A percentile compares a stretch with the other conserved stretches of the same genome.
These are phyloP conservation scores for Drymonia ruficornis DNA, from an alignment of 2,888 invertebrate genomes.

Conservation along the genomic window DNA sequence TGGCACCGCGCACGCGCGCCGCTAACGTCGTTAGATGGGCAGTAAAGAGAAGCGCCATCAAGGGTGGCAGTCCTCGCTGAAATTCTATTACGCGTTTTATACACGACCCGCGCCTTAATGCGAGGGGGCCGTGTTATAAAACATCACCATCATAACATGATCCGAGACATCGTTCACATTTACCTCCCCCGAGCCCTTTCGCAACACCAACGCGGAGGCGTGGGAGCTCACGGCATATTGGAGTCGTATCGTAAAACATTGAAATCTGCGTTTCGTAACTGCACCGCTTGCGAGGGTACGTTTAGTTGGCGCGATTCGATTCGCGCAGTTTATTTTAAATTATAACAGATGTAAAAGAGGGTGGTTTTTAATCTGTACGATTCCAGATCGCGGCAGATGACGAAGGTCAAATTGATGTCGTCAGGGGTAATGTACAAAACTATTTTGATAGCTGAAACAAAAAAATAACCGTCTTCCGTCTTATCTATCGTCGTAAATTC, in stretches of 20 bases:
- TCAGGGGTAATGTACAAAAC: neutral
- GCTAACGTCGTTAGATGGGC: slow-evolving; percentile 77
- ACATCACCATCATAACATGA: slow-evolving; percentile 71
- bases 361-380: slow-evolving; percentile 59
- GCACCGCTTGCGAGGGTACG: slow-evolving; percentile 39
- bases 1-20: slow-evolving; percentile 70
- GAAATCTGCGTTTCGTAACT: slow-evolving; percentile 67
- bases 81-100: slow-evolving; percentile 83
- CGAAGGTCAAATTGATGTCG: slow-evolving; percentile 27
- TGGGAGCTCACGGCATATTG: slow-evolving; percentile 49
- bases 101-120: slow-evolving; percentile 74
- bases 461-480: neutral
- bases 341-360: slow-evolving; percentile 61
- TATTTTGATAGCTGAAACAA: neutral
- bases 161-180: slow-evolving; percentile 57
- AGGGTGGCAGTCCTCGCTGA: slow-evolving; percentile 70
- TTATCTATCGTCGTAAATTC: neutral
- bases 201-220: slow-evolving; percentile 41
- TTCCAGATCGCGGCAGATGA: slow-evolving; percentile 38
- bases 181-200: slow-evolving; percentile 41
- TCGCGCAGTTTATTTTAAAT: slow-evolving; percentile 81
- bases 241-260: slow-evolving; percentile 61
- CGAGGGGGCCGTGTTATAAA: slow-evolving; percentile 70
- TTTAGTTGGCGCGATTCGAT: slow-evolving; percentile 71
- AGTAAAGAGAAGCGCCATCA: slow-evolving; percentile 57